Percentiles rank a stretch among this genome's conserved stretches.
Evolutionary conservation across 1,140 invertebrate species (phyloP).

Genomic region (Drosophila pandora): DNA sequence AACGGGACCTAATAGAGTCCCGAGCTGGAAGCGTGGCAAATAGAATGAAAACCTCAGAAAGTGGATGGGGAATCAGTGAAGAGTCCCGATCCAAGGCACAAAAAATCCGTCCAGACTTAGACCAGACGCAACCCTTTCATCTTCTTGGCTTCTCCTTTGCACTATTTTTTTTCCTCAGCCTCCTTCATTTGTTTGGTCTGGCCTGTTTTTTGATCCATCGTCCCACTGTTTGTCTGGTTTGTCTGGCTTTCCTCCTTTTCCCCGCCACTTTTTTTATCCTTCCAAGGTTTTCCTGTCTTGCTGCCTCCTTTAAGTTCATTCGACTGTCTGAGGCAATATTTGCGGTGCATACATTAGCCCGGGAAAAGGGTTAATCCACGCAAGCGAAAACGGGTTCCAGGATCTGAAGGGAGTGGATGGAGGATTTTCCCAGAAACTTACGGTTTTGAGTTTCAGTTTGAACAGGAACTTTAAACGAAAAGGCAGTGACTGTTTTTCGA

Average conservation of each 20-base stretch:
- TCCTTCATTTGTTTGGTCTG: conserved; percentile 28
- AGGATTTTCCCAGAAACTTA: conserved; percentile 2
- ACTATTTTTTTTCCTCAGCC: conserved; percentile 23
- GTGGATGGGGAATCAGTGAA: conserved; percentile 2
- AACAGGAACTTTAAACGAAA: conserved; percentile 6
- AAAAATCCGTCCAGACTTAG: conserved; percentile 35
- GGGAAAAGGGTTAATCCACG: conserved; percentile 30
- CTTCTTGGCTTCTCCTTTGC: conserved; percentile 36
- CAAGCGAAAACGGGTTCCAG: conserved; percentile 20
- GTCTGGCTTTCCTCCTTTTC: conserved; percentile 19
- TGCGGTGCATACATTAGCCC: conserved; percentile 76
- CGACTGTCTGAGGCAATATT: conserved; percentile 79
- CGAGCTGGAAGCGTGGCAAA: conserved; percentile 17
- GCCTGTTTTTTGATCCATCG: conserved; percentile 43
- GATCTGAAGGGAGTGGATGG: neutral
- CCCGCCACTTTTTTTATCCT: neutral
- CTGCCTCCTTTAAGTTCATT: conserved; percentile 50
- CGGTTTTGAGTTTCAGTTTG: conserved; percentile 21
- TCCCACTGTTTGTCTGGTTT: conserved; percentile 62
- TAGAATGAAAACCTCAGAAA: conserved; percentile 29
- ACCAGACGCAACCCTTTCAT: conserved; percentile 41
- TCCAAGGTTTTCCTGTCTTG: conserved; percentile 16
- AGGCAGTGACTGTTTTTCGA: neutral
- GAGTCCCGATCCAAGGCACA: conserved; percentile 1
- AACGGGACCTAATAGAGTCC: conserved; percentile 44